Evolutionary conservation across 2,888 invertebrate genomes (phyloP), one percentile per base, ranked within the genome.

Genomic region (Asteroscopus sphinx): DNA sequence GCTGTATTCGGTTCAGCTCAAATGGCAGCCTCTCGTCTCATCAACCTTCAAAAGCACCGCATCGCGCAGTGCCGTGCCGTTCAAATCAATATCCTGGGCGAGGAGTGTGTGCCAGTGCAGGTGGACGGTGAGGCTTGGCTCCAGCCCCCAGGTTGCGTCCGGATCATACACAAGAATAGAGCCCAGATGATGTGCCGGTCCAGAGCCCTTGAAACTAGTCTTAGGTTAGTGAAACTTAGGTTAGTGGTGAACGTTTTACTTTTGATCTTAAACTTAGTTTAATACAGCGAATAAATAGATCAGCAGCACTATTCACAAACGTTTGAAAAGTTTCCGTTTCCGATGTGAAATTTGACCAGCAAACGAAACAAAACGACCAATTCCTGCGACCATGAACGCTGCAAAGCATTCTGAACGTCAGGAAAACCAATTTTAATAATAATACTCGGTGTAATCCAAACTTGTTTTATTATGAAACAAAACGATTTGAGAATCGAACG

Each of bases 51-150:
- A 85, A 98, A 99, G 92, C 99, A 99, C 91, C 96, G 99, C 53
- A 99, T 99, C 67, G 99, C 99, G 0, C 99, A 99, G 88, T 99
- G 99, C 86, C 97, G 98, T 75, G 97, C 98, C 33, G 98, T 99
- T 2, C 99, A 99, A 92, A 99, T 99, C 73, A 99, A 98, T 83
- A 99, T 99, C 79, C 94, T 99, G 76, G 99, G 98, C 13, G 97
- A 97, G 42, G 99, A 96, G 91, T 97, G 98, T 46, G 98, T 99
- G 13, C 99, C 99, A 0, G 98, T 99, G 48, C 88, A 86, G 93
- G 99, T 99, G 35, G 99, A 99, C 85, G 99, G 99, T 0, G 99
- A 99, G 90, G 99, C 99, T 1, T 99, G 99, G 99, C 95, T 99
- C 35, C 99, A 99, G 88, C 98, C 98, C 0, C 99, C 99, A 0